A percentile compares a stretch with the other conserved stretches of the same genome.
phyloP scores from a whole-genome alignment of 2,888 invertebrate genomes.

The Tipula vernalis region DNA sequence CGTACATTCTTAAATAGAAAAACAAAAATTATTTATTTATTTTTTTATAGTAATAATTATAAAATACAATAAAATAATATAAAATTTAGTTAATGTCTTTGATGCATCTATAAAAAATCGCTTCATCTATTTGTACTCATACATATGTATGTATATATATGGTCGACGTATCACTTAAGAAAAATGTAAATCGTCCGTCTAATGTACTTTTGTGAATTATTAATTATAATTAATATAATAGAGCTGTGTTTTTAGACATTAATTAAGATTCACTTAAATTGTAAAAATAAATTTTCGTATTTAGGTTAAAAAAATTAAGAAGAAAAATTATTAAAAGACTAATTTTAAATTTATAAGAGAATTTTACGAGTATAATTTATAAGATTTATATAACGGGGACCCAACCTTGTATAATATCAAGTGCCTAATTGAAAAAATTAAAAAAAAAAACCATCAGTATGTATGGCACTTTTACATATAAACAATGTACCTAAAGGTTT shows the following conservation, averaged over 20 bases:
- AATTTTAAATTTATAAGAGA: neutral
- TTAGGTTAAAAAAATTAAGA: neutral
- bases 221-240: neutral
- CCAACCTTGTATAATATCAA: neutral
- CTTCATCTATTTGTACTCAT: too few relatives aligned
- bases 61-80: too few relatives aligned
- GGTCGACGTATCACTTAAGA: neutral
- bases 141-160: too few relatives aligned
- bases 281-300: neutral
- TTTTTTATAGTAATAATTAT: neutral
- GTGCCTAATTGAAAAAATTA: neutral
- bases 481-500: neutral
- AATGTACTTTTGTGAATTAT: neutral
- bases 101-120: neutral
- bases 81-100: neutral
- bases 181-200: neutral
- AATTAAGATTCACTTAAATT: neutral
- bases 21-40: neutral
- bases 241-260: neutral
- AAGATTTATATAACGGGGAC: neutral
- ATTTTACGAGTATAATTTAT: neutral
- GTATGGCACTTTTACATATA: neutral
- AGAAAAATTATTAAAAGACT: neutral
- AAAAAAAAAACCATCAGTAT: neutral
- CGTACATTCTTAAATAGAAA: neutral